Conservation (phyloP, 2,888 invertebrate species). For the Notocelia uddmanniana region DNA sequence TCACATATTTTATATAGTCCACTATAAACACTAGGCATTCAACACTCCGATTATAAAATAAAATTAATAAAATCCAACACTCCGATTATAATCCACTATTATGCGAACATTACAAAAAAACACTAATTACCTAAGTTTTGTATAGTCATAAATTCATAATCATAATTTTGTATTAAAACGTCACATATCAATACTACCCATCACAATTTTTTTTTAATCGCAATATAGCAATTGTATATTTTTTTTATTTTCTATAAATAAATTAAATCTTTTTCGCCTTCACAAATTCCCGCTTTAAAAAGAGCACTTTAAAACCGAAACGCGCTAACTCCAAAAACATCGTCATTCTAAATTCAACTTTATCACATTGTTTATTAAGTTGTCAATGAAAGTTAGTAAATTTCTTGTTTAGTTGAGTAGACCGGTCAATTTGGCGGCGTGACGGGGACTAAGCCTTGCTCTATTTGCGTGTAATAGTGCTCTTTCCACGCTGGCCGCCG, state of each 20-base stretch:
- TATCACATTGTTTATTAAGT: not conserved
- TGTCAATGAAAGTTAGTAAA: not conserved
- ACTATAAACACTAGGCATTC: not conserved
- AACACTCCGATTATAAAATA: no score
- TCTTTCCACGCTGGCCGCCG: conserved; percentile 55
- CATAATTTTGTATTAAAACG: conserved; percentile 6
- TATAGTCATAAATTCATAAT: conserved; percentile 15
- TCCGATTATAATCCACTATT: not conserved
- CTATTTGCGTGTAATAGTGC: conserved; percentile 60
- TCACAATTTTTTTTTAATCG: no score
- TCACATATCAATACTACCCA: not conserved
- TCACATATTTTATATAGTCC: conserved; percentile 20
- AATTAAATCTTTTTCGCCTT: conserved; percentile 3
- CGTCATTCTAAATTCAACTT: not conserved
- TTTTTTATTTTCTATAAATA: no score
- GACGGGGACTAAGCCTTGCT: conserved; percentile 61
- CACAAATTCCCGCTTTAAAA: not conserved
- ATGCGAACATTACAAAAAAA: conserved; percentile 1
- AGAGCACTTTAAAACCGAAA: not conserved
- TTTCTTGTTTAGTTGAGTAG: not conserved
- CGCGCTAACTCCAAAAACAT: not conserved
- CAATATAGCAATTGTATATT: no score
- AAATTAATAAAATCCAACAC: no score
- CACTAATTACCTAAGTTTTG: not conserved
- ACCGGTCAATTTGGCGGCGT: conserved; percentile 45